These are phyloP conservation scores for Aotus griseimembra DNA, from an alignment of 2,797 vertebrate species.

Conservation along the genomic window DNA sequence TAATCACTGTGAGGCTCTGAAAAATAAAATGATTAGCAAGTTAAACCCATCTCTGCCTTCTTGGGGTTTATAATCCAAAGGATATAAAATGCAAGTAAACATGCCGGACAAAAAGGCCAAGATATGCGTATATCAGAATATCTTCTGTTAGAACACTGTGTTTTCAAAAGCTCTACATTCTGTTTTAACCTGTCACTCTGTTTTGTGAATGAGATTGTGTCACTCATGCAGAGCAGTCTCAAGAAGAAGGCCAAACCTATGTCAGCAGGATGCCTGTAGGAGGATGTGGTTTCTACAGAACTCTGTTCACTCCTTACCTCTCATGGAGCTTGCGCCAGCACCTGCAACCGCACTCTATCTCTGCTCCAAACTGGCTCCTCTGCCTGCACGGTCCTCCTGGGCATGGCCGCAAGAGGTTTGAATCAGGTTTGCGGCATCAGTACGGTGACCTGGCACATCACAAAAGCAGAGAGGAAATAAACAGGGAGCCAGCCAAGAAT, in stretches of 20 bases:
- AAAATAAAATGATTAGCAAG: not conserved
- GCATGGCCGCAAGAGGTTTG: not conserved
- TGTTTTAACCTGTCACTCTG: not conserved
- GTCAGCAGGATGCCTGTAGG: not conserved
- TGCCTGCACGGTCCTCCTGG: accelerated
- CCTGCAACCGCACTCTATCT: accelerated
- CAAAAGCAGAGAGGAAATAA: not conserved
- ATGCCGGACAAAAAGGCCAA: not conserved
- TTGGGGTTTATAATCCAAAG: not conserved
- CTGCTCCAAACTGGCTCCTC: not conserved
- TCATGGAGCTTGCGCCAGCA: not conserved
- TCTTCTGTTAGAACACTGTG: not conserved
- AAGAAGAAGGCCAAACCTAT: not conserved
- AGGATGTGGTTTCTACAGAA: not conserved
- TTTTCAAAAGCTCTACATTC: not conserved
- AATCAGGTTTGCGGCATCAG: accelerated
- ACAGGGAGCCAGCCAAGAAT: not conserved
- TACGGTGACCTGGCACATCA: not conserved
- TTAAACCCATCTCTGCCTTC: not conserved
- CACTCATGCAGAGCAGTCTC: not conserved
- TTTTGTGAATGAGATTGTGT: not conserved
- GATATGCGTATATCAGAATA: not conserved
- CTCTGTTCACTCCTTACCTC: not conserved
- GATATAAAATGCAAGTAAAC: not conserved
- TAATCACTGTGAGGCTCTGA: not conserved